Evolutionary conservation across 2,888 invertebrate species (phyloP), one percentile per base, ranked within the genome.

Genomic region (Emmelina monodactyla): DNA sequence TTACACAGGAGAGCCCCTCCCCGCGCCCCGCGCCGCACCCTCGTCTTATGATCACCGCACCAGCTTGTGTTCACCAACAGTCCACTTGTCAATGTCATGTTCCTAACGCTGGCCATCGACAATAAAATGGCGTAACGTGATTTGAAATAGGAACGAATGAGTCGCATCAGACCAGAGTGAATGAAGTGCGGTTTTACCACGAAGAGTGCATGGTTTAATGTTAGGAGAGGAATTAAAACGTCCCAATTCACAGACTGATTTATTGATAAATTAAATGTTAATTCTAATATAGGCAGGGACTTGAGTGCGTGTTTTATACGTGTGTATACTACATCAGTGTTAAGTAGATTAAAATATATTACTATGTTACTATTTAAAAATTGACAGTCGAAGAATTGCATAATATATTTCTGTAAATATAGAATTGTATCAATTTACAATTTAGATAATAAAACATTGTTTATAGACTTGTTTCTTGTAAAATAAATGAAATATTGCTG

Each of bases 211-310:
- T 62, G 66, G 61, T 66, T 67, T 68, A 70, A 66, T 70, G 64
- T 72, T 75, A 70, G 58, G 70, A 75, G 76, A 71, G 64, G 75
- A 79, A 78, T 70, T 73, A 68, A 73, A 78, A 78, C 79, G 79
- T 79, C 78, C 79, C 79, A 76, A 76, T 62, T 62, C 64, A 78
- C 79, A 79, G 79, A 79, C 79, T 79, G 79, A 79, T 78, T 75
- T 76, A 75, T 72, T 66, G 69, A 64, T 65, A 67, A 69, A 60
- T 70, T 62, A 62, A 63, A 56, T 66, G 9, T 25, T 25, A 25
- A 11, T n/a, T n/a, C 64, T 68, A 69, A 63, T 57, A 55, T 68
- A 71, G 63, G 59, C 63, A 72, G 75, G 78, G 78, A 78, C 78
- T 70, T 63, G 73, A 67, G 65, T 71, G 75, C 67, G 78, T 78